Evolutionary conservation across 2,113 vertebrate species (phyloP), one percentile per base, ranked within the genome.

Genomic region (Chionis minor): DNA sequence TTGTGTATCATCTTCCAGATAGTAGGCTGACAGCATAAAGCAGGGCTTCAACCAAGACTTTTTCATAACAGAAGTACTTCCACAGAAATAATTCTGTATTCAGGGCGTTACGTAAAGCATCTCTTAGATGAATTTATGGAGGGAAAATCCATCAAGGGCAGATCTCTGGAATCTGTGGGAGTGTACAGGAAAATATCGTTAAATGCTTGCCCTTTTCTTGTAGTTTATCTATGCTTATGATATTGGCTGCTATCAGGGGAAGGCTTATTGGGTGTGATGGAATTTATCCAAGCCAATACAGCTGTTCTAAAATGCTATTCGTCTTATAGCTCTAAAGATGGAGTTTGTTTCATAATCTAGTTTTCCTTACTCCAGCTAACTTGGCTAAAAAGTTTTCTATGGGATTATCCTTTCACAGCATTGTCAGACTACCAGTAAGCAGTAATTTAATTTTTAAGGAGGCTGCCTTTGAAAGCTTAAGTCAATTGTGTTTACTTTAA

Each of bases 241-340:
- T 74, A 62, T 5, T 22, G 10, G 54, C 72, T 94, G 88, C 90
- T 95, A 71, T 58, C 81, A 86, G 74, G 87, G 78, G 90, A 75
- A n/a, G 35, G 35, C 56, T 74, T 71, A 28, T 35, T 85, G 93
- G 84, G 66, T 80, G 79, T 82, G 70, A 95, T 69, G 67, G 81
- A 58, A 38, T 91, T 80, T 45, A 14, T 67, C 38, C 92, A 79
- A 81, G 94, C 94, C 88, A 91, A 14, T 24, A 35, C 93, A 94
- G 94, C 95, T 92, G 81, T 8, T 77, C 47, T 92, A 47, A 67
- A 63, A 9, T 44, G 52, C 91, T 88, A 1, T 56, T 94, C 40
- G 27, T 81, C 67, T 65, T 65, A 1, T 19, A 71, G 78, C 78
- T 51, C 70, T 54, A n/a, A 59, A 40, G 91, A 65, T 32, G n/a